These are phyloP conservation scores for Seira ritae DNA, from an alignment of 2,888 invertebrate genomes.

Conservation along the genomic window DNA sequence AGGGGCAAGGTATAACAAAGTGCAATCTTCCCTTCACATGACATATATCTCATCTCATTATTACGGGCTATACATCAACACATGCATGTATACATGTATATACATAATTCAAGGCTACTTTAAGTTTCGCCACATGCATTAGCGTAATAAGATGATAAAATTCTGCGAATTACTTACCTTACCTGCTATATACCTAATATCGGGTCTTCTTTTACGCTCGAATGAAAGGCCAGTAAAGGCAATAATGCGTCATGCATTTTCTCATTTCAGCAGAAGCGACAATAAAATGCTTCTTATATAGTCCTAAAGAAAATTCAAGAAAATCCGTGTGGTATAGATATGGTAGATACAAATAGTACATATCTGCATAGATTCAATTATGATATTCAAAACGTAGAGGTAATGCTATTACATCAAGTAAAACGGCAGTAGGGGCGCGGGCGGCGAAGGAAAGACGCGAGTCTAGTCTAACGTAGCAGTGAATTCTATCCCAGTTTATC, in stretches of 20 bases:
- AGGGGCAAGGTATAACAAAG: no score
- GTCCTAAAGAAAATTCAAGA: no score
- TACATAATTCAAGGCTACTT: slow-evolving; percentile 24
- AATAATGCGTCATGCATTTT: neutral
- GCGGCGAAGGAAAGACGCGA: neutral
- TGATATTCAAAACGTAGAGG: no score
- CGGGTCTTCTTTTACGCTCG: neutral
- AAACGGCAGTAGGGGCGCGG: neutral
- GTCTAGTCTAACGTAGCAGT: neutral
- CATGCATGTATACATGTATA: neutral
- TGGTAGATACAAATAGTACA: no score
- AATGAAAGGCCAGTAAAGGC: neutral
- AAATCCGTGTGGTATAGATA: no score
- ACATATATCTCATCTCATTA: slow-evolving; percentile 13
- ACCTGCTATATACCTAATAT: neutral
- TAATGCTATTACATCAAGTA: slow-evolving; percentile 24
- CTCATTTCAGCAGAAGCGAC: no score
- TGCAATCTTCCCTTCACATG: slow-evolving; percentile 3
- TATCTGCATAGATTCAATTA: no score
- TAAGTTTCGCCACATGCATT: neutral
- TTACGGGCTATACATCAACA: slow-evolving; percentile 1
- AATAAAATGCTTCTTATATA: no score
- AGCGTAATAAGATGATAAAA: slow-evolving; percentile 15
- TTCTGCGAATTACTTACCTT: slow-evolving; percentile 21
- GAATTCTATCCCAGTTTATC: neutral